phyloP scores from a whole-genome alignment of 2,797 vertebrate genomes.

The Parotocinclus haroldoi region DNA sequence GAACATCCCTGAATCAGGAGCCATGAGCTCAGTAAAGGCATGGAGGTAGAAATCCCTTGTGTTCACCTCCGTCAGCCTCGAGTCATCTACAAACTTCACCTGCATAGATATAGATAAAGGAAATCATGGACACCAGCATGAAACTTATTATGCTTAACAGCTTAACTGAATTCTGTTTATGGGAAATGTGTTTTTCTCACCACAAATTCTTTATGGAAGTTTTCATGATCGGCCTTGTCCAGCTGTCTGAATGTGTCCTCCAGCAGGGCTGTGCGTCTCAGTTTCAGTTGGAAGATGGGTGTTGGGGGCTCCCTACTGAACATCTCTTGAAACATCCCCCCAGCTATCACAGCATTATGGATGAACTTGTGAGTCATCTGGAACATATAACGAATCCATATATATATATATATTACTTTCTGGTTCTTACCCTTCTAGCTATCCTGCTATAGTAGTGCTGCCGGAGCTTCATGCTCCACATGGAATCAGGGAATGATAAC shows the following conservation, averaged over 20 bases:
- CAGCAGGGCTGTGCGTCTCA: constrained; percentile 61
- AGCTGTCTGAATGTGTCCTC: constrained; percentile 72
- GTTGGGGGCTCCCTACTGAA: neutral
- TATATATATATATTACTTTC: too few relatives aligned
- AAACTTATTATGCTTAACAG: neutral
- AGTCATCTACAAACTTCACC: constrained; percentile 65
- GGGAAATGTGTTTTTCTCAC: constrained; percentile 40
- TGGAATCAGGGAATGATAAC: too few relatives aligned
- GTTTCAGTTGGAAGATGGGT: constrained; percentile 56
- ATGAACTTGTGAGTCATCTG: neutral
- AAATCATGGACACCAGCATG: neutral
- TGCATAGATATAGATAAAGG: constrained; percentile 27
- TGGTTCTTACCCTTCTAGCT: too few relatives aligned
- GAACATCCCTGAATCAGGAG: constrained; percentile 84
- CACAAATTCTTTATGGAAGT: constrained; percentile 58
- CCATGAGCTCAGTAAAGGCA: constrained; percentile 82
- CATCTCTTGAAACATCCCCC: accelerated
- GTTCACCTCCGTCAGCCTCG: constrained; percentile 71
- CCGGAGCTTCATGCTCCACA: too few relatives aligned
- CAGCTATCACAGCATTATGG: accelerated
- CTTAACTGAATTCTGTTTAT: too few relatives aligned
- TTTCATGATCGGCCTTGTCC: constrained; percentile 47
- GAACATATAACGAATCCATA: neutral
- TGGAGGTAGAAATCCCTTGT: constrained; percentile 86
- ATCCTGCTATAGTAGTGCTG: too few relatives aligned